These are phyloP conservation scores for Scelioninae gen. 1 DNA, from an alignment of 2,888 invertebrate genomes.

Conservation along the genomic window DNA sequence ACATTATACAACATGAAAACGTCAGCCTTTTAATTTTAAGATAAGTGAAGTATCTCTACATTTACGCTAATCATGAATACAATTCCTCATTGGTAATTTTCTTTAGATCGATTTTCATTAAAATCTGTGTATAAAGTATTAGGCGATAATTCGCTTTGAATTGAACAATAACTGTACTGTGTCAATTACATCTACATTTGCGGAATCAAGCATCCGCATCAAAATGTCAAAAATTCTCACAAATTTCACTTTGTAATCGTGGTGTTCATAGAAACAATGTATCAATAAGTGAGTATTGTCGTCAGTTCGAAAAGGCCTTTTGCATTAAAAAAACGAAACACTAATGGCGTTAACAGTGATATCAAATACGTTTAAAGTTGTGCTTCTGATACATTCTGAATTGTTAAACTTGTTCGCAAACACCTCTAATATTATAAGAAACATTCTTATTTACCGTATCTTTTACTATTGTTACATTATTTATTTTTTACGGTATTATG, in stretches of 20 bases:
- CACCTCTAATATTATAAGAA: slow-evolving; percentile 40
- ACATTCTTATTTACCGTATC: slow-evolving; percentile 35
- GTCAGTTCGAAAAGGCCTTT: slow-evolving; percentile 59
- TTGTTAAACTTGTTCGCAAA: slow-evolving; percentile 30
- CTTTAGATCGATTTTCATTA: not conserved
- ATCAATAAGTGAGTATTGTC: slow-evolving; percentile 61
- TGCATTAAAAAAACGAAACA: slow-evolving; percentile 48
- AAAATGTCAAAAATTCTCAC: slow-evolving; percentile 36
- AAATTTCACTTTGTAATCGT: slow-evolving; percentile 29
- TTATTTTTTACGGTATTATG: slow-evolving; percentile 43
- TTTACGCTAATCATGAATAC: slow-evolving; percentile 18
- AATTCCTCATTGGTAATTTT: slow-evolving; percentile 9
- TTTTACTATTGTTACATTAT: slow-evolving; percentile 53
- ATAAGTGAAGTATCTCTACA: slow-evolving; percentile 12
- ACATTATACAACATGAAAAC: slow-evolving; percentile 15
- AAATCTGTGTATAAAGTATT: slow-evolving; percentile 39
- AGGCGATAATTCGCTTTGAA: slow-evolving; percentile 12
- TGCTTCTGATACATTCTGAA: slow-evolving; percentile 26
- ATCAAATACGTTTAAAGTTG: slow-evolving; percentile 43
- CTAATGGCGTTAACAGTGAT: slow-evolving; percentile 65
- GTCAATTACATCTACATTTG: slow-evolving; percentile 19
- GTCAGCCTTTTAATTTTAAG: slow-evolving; percentile 34
- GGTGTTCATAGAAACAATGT: slow-evolving; percentile 46
- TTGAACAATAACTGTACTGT: slow-evolving; percentile 17
- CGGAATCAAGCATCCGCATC: slow-evolving; percentile 11